These are phyloP conservation scores for Hippoglossus stenolepis DNA, from an alignment of 2,113 vertebrate genomes.

Conservation along the genomic window DNA sequence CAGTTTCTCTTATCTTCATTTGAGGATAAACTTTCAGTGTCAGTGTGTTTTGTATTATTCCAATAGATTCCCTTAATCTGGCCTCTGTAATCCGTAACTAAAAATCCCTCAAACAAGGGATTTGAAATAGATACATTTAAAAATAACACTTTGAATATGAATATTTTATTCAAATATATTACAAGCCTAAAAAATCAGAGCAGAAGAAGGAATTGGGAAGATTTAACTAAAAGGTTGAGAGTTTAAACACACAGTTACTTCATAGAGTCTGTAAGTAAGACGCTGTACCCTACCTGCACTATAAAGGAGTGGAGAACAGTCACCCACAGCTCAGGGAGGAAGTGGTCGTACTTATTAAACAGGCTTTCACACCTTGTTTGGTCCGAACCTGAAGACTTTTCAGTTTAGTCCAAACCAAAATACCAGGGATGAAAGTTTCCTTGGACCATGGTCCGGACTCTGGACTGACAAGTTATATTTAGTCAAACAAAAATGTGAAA, in stretches of 20 bases:
- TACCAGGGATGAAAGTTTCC: too few relatives aligned
- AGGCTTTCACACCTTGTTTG: too few relatives aligned
- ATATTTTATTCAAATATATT: neutral
- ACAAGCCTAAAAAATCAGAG: neutral
- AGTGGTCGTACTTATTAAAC: too few relatives aligned
- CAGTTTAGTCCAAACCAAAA: too few relatives aligned
- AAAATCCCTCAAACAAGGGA: conserved; percentile 19
- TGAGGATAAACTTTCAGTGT: conserved; percentile 21
- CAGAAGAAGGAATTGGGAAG: neutral
- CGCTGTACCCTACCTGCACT: conserved; percentile 24
- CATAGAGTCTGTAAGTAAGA: conserved; percentile 21
- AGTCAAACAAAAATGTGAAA: too few relatives aligned
- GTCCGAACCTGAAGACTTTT: too few relatives aligned
- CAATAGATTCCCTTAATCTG: conserved; percentile 19
- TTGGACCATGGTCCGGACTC: too few relatives aligned
- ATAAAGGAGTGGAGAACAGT: too few relatives aligned
- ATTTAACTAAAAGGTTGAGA: neutral
- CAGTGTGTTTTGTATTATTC: conserved; percentile 22
- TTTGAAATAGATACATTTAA: neutral
- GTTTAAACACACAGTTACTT: conserved; percentile 19
- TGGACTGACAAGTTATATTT: too few relatives aligned
- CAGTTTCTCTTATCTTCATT: conserved; percentile 24
- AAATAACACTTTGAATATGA: neutral
- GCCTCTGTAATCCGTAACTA: conserved; percentile 14
- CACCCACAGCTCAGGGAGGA: too few relatives aligned